Conservation (phyloP, 2,888 invertebrate species). For the Zaprionus lineosus region DNA sequence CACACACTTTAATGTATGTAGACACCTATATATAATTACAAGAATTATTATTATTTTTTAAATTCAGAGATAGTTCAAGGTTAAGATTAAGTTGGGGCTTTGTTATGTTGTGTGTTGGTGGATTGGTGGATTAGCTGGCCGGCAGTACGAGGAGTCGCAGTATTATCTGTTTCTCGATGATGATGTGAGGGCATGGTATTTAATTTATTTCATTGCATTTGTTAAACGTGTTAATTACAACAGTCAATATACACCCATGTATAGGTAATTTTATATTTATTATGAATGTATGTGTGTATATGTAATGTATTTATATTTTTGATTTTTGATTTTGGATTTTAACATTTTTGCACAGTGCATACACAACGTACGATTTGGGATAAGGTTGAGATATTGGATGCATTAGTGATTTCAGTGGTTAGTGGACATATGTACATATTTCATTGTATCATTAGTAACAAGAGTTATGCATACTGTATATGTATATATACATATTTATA, state of each 20-base stretch:
- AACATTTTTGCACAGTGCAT: slow-evolving; percentile 50
- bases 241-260: slow-evolving; percentile 49
- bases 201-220: no score
- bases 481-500: slow-evolving; percentile 12
- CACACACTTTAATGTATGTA: slow-evolving; percentile 9
- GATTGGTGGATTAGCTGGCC: slow-evolving; percentile 14
- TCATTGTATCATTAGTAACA: slow-evolving; percentile 26
- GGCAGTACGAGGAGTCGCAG: slow-evolving; percentile 5
- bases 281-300: background rate
- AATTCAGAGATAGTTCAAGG: no score
- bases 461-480: slow-evolving; percentile 55
- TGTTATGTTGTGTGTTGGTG: slow-evolving; percentile 20
- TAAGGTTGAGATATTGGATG: slow-evolving; percentile 15
- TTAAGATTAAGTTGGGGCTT: slow-evolving; percentile 4
- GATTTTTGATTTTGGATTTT: slow-evolving; percentile 15
- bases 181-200: no score
- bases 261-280: slow-evolving; percentile 22
- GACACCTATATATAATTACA: slow-evolving; percentile 3
- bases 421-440: slow-evolving; percentile 1
- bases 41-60: no score
- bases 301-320: background rate
- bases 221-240: no score
- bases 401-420: slow-evolving; percentile 12
- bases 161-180: slow-evolving; percentile 2
- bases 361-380: slow-evolving; percentile 40